Evolutionary conservation across 2,888 invertebrate genomes (phyloP).

Genomic region (Flexamia atlantica): DNA sequence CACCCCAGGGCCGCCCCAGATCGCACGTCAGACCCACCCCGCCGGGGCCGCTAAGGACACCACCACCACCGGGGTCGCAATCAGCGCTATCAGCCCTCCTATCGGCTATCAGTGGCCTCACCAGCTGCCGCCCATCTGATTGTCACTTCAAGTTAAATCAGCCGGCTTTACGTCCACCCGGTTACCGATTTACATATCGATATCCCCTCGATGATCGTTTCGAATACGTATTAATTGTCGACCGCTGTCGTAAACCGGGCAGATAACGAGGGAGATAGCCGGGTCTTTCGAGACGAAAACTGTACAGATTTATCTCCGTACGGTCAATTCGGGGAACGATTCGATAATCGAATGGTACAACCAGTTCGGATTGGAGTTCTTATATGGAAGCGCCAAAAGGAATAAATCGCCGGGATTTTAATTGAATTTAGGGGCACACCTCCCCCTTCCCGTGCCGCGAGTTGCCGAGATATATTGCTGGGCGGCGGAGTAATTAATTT

Average conservation of each 20-base stretch:
- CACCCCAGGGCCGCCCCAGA: not conserved
- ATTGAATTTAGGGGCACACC: constrained; percentile 58
- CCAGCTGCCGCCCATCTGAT: constrained; percentile 31
- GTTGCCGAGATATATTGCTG: constrained; percentile 53
- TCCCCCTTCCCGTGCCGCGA: constrained; percentile 4
- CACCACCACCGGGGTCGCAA: not conserved
- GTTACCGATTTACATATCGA: constrained; percentile 46
- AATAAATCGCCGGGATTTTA: constrained; percentile 57
- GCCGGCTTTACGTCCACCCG: constrained; percentile 14
- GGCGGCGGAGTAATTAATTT: constrained; percentile 54
- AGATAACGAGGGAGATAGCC: constrained; percentile 27
- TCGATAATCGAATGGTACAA: constrained; percentile 36
- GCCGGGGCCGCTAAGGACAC: constrained; percentile 18
- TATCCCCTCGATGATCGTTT: constrained; percentile 44
- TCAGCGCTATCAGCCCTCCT: constrained; percentile 25
- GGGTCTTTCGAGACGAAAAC: constrained; percentile 22
- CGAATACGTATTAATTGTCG: constrained; percentile 52
- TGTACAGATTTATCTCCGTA: constrained; percentile 25
- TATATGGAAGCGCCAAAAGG: constrained; percentile 52
- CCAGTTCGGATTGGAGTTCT: constrained; percentile 46
- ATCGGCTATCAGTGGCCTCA: constrained; percentile 22
- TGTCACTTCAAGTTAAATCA: constrained; percentile 57
- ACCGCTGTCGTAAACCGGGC: constrained; percentile 30
- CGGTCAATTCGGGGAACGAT: constrained; percentile 32
- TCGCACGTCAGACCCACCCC: not conserved